phyloP scores from a whole-genome alignment of 2,113 vertebrate genomes.

The Uropsilus gracilis region DNA sequence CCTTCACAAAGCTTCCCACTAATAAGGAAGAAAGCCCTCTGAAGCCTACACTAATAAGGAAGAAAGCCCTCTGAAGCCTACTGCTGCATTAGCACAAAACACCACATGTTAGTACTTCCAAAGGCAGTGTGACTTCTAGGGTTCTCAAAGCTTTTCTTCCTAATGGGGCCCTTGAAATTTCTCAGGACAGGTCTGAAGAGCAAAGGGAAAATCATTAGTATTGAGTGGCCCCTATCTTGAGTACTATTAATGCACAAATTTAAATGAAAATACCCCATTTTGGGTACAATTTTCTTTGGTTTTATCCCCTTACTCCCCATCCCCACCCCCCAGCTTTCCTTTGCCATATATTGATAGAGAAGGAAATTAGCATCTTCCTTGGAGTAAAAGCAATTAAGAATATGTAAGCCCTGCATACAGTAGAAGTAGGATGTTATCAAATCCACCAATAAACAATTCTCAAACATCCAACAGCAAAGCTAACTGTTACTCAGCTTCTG shows the following conservation, averaged over 20 bases:
- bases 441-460: neutral
- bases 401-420: neutral
- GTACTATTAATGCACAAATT: constrained; percentile 44
- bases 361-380: constrained; percentile 26
- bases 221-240: constrained; percentile 72
- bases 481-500: neutral
- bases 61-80: neutral
- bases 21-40: constrained; percentile 67
- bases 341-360: neutral
- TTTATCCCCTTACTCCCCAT: no score
- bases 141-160: constrained; percentile 70
- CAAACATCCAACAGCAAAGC: neutral
- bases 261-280: constrained; percentile 47
- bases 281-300: neutral
- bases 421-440: neutral
- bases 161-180: constrained; percentile 76
- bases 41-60: constrained; percentile 66
- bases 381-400: neutral
- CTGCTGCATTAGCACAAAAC: neutral
- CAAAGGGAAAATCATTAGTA: constrained; percentile 77
- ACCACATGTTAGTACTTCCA: constrained; percentile 61
- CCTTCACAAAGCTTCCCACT: constrained; percentile 71
- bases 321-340: neutral
- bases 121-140: constrained; percentile 77
- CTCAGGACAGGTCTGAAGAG: constrained; percentile 65